Conservation (phyloP, 2,797 vertebrate genomes). For the Agapornis canus region DNA sequence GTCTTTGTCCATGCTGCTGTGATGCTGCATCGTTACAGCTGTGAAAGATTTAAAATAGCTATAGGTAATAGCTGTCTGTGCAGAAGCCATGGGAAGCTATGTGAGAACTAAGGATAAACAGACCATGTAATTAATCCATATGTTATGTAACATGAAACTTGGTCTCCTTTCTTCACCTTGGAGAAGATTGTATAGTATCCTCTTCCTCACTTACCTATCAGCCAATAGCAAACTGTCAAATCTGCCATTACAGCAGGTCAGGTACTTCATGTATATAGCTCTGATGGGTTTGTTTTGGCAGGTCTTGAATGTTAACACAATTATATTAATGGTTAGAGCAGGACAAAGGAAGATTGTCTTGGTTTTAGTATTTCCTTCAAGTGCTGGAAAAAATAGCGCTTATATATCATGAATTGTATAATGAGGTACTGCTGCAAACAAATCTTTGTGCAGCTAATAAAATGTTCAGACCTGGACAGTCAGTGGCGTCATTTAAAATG, state of each 20-base stretch:
- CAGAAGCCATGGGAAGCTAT: background rate
- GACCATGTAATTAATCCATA: rapidly evolving
- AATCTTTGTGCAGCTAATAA: background rate
- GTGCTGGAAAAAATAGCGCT: background rate
- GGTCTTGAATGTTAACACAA: background rate
- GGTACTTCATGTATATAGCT: background rate
- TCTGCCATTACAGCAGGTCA: background rate
- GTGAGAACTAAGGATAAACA: background rate
- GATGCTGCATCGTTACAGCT: background rate
- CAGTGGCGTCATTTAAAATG: background rate
- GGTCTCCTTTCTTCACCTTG: background rate
- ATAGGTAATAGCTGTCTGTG: background rate
- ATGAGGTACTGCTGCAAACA: background rate
- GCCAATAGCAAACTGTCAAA: background rate
- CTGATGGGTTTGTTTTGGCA: background rate
- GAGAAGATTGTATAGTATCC: background rate
- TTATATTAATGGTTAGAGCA: background rate
- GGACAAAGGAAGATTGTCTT: background rate
- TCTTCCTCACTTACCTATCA: background rate
- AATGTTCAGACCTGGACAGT: background rate
- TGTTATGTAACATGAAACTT: background rate
- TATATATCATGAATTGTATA: background rate
- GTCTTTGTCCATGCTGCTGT: background rate
- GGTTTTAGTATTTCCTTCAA: background rate
- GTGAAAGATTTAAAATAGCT: background rate